Evolutionary conservation across 2,797 vertebrate genomes (phyloP).

Genomic region (Catamblyrhynchus diadema): DNA sequence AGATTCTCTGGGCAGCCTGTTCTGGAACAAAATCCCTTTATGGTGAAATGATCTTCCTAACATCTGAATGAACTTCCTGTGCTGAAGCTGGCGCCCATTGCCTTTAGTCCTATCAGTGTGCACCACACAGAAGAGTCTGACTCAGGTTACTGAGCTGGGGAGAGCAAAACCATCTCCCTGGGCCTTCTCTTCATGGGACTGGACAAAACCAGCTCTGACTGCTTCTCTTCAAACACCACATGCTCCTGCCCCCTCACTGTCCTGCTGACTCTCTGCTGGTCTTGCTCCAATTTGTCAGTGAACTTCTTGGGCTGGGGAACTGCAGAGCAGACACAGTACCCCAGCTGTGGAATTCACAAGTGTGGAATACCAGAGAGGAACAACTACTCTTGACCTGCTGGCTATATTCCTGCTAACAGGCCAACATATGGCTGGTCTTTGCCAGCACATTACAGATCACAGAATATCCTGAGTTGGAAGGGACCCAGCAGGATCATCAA

Average conservation of each 20-base stretch:
- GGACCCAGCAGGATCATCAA: not conserved
- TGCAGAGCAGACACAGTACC: not conserved
- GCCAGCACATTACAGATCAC: not conserved
- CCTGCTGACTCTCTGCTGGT: not conserved
- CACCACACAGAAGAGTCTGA: not conserved
- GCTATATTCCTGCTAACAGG: not conserved
- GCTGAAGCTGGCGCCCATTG: not conserved
- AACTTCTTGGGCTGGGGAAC: not conserved
- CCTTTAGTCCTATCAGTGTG: not conserved
- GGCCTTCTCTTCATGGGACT: not conserved
- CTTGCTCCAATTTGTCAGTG: not conserved
- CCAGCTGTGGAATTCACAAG: not conserved
- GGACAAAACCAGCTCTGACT: not conserved
- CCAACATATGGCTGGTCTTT: not conserved
- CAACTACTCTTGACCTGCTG: not conserved
- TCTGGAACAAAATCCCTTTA: not conserved
- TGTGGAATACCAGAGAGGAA: not conserved
- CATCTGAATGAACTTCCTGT: not conserved
- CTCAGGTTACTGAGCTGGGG: not conserved
- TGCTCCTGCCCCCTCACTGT: not conserved
- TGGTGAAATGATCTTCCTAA: not conserved
- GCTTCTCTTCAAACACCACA: not conserved
- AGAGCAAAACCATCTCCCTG: not conserved
- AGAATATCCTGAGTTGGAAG: not conserved
- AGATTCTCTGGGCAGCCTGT: not conserved